These are phyloP conservation scores for Sphyrna mokarran DNA, from an alignment of 2,113 vertebrate species.

Conservation along the genomic window DNA sequence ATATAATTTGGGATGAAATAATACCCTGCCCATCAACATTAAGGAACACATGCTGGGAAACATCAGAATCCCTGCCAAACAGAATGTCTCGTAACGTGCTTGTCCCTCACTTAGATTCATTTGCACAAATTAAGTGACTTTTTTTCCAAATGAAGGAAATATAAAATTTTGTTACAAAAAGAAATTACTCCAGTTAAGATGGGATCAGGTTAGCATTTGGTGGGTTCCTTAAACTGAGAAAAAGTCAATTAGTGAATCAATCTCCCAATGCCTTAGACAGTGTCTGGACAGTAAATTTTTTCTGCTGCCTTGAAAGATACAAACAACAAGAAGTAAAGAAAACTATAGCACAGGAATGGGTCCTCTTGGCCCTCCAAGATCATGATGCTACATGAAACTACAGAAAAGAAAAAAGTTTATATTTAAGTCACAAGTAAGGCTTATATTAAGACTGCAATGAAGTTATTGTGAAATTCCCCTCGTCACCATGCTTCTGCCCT, in stretches of 20 bases:
- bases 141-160: neutral
- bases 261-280: neutral
- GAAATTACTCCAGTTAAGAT: neutral
- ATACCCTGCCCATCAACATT: conserved; percentile 28
- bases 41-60: conserved; percentile 24
- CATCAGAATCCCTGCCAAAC: conserved; percentile 16
- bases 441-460: no score
- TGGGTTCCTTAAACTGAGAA: neutral
- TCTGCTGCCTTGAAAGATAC: neutral
- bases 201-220: neutral
- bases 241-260: neutral
- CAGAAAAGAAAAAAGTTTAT: no score
- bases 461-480: no score
- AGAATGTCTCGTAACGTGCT: neutral
- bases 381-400: no score
- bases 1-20: conserved; percentile 18
- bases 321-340: no score
- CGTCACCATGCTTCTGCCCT: no score
- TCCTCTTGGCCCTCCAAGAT: no score
- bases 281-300: neutral
- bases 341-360: no score
- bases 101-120: neutral
- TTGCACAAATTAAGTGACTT: neutral
- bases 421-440: no score
- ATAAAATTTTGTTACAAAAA: neutral